Conservation (phyloP, 2,888 invertebrate species). For the Dione vanillae region DNA sequence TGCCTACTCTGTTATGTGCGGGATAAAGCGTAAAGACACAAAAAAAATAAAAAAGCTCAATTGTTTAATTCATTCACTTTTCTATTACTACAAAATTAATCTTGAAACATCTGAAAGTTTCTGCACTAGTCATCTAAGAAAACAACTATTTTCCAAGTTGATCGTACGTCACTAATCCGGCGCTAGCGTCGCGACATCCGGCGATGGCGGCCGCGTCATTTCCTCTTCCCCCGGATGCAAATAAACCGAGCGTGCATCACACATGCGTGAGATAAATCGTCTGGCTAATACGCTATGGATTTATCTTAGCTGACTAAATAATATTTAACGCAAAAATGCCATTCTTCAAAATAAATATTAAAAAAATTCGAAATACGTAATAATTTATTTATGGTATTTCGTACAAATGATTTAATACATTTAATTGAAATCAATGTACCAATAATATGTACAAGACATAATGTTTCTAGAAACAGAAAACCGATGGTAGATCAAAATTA, state of each 20-base stretch:
- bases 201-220: conserved; percentile 67
- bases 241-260: conserved; percentile 72
- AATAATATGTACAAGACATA: too few species aligned
- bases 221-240: conserved; percentile 58
- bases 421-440: too few species aligned
- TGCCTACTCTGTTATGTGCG: too few species aligned
- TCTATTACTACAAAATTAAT: background rate
- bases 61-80: too few species aligned
- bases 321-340: background rate
- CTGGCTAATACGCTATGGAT: conserved; percentile 64
- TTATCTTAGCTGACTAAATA: conserved; percentile 35
- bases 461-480: too few species aligned
- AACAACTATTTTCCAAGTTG: conserved; percentile 43
- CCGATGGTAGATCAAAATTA: too few species aligned
- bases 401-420: too few species aligned
- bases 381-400: too few species aligned
- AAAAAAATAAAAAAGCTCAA: too few species aligned
- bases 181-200: conserved; percentile 71
- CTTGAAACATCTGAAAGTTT: background rate
- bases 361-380: too few species aligned
- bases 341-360: background rate
- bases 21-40: too few species aligned
- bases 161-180: conserved; percentile 51
- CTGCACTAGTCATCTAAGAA: background rate
- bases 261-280: conserved; percentile 75